Conservation (phyloP, 2,888 invertebrate species). For the Smittia aterrima region DNA sequence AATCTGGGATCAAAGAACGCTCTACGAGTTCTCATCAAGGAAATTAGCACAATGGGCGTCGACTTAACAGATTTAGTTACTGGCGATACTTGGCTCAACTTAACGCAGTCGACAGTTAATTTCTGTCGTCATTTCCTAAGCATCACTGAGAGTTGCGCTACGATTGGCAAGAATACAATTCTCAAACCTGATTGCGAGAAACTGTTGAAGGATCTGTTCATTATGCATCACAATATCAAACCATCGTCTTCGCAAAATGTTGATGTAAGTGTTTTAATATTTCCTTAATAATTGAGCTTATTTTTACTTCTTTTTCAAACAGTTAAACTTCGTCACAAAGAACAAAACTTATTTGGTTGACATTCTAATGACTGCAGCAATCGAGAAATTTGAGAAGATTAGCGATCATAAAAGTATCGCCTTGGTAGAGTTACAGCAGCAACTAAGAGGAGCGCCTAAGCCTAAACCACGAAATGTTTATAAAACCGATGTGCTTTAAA, state of each 20-base stretch:
- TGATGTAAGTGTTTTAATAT: constrained; percentile 49
- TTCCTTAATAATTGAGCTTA: constrained; percentile 30
- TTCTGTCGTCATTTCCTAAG: constrained; percentile 52
- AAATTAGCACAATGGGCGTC: constrained; percentile 51
- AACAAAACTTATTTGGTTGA: constrained; percentile 52
- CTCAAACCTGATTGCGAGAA: constrained; percentile 49
- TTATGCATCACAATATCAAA: constrained; percentile 51
- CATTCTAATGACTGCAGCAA: constrained; percentile 50
- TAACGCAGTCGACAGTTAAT: constrained; percentile 52
- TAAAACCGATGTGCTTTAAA: no score
- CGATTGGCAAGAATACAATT: constrained; percentile 52
- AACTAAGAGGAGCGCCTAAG: no score
- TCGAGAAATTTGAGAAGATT: constrained; percentile 50
- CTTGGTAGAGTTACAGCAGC: no score
- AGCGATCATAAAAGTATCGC: constrained; percentile 49
- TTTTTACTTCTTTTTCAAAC: no score
- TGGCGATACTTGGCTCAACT: constrained; percentile 54
- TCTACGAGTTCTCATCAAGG: constrained; percentile 50
- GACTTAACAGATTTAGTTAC: constrained; percentile 48
- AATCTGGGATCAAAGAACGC: constrained; percentile 53
- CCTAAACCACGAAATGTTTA: no score
- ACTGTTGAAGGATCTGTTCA: constrained; percentile 50
- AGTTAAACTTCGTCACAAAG: constrained; percentile 53
- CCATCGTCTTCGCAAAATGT: constrained; percentile 50
- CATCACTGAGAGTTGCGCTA: constrained; percentile 51